A percentile compares a stretch with the other conserved stretches of the same genome.
phyloP scores from a whole-genome alignment of 2,113 vertebrate species.

The Uria aalge region DNA sequence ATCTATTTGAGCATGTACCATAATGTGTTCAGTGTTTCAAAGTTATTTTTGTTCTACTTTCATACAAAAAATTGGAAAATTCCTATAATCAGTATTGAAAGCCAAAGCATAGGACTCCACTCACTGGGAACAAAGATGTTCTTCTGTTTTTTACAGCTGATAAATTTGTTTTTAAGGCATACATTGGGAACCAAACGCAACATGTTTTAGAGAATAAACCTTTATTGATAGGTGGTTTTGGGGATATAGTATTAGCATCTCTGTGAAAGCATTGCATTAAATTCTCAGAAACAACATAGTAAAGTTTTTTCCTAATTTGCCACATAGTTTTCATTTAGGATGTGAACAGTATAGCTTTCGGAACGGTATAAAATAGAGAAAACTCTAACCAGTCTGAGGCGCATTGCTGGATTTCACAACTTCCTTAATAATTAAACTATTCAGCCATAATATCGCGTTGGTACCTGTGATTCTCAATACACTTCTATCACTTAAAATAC shows the following conservation, averaged over 20 bases:
- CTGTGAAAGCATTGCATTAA: slow-evolving; percentile 32
- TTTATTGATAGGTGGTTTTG: neutral
- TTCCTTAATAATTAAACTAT: slow-evolving; percentile 28
- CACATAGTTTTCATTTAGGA: slow-evolving; percentile 42
- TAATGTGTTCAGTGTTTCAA: neutral
- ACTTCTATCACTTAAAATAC: slow-evolving; percentile 21
- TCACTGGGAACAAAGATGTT: slow-evolving; percentile 72
- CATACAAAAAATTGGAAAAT: slow-evolving; percentile 7
- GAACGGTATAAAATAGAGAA: slow-evolving; percentile 37
- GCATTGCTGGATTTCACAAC: slow-evolving; percentile 35
- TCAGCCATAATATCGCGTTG: slow-evolving; percentile 33
- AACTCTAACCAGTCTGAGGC: slow-evolving; percentile 17
- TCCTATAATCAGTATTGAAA: slow-evolving; percentile 47
- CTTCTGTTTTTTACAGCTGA: slow-evolving; percentile 71
- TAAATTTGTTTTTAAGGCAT: slow-evolving; percentile 67
- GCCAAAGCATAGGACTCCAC: slow-evolving; percentile 56
- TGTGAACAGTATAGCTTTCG: slow-evolving; percentile 52
- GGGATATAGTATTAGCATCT: slow-evolving; percentile 45
- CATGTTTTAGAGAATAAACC: slow-evolving; percentile 30
- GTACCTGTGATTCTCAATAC: slow-evolving; percentile 22
- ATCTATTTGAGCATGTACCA: neutral
- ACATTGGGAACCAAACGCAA: slow-evolving; percentile 56
- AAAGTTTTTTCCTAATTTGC: slow-evolving; percentile 55
- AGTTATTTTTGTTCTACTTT: slow-evolving; percentile 51
- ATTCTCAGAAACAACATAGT: slow-evolving; percentile 56